Conservation (phyloP, 1,140 invertebrate genomes). For the Caligus rogercresseyi region DNA sequence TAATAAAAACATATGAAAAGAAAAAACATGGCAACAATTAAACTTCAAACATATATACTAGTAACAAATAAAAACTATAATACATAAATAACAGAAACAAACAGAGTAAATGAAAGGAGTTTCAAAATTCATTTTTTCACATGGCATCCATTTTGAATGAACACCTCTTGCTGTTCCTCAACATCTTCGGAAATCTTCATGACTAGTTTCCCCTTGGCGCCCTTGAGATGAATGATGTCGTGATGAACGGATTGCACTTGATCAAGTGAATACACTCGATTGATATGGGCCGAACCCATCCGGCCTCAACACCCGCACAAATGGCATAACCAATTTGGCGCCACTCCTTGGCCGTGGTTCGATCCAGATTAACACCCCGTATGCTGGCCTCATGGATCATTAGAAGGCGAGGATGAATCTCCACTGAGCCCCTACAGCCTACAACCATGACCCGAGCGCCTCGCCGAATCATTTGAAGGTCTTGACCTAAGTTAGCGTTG, state of each 20-base stretch:
- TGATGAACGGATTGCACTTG: constrained; percentile 17
- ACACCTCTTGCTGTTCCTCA: neutral
- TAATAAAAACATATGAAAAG: too few relatives aligned
- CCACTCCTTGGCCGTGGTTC: constrained; percentile 1
- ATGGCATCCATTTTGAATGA: too few relatives aligned
- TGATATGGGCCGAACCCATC: constrained; percentile 20
- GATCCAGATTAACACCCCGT: constrained; percentile 15
- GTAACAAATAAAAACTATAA: too few relatives aligned
- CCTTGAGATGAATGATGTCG: constrained; percentile 19
- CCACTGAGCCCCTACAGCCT: constrained; percentile 33
- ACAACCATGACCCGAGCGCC: constrained; percentile 29
- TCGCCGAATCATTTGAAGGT: constrained; percentile 33
- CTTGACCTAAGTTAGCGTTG: constrained; percentile 37
- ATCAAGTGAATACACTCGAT: constrained; percentile 12
- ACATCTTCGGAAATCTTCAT: constrained; percentile 7
- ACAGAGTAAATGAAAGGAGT: too few relatives aligned
- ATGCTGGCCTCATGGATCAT: constrained; percentile 36
- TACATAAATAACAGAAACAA: too few relatives aligned
- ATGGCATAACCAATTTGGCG: constrained; percentile 13
- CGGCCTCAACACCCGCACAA: constrained; percentile 17
- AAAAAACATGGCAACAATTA: too few relatives aligned
- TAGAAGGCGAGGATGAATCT: constrained; percentile 34
- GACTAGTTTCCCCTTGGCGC: constrained; percentile 19
- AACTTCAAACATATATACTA: too few relatives aligned
- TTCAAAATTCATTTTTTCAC: too few relatives aligned